Evolutionary conservation across 2,888 invertebrate species (phyloP).

Genomic region (Lithophane semibrunnea): DNA sequence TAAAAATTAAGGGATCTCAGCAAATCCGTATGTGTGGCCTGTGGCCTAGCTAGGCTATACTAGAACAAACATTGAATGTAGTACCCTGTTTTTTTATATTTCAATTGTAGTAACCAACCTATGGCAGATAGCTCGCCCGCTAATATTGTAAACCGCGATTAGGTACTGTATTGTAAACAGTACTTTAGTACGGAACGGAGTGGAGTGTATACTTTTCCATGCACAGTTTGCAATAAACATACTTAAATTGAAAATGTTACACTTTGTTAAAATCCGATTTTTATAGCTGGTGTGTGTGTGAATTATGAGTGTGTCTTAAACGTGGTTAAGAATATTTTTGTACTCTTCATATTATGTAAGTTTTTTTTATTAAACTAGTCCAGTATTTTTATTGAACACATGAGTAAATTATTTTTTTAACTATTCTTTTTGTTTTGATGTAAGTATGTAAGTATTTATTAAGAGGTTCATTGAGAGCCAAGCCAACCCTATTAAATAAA

Average conservation of each 20-base stretch:
- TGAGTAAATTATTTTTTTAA: constrained; percentile 35
- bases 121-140: not conserved
- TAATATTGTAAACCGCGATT: not conserved
- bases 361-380: constrained; percentile 45
- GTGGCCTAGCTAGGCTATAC: not conserved
- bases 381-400: constrained; percentile 31
- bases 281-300: constrained; percentile 10
- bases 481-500: not conserved
- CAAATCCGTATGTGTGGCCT: too few species aligned
- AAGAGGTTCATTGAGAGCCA: not conserved
- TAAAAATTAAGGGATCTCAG: not conserved
- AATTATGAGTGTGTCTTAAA: not conserved
- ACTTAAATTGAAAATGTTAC: not conserved
- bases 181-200: too few species aligned
- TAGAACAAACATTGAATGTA: constrained; percentile 6
- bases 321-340: constrained; percentile 4
- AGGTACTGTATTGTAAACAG: too few species aligned
- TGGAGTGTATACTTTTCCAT: not conserved
- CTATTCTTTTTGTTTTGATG: not conserved
- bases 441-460: not conserved
- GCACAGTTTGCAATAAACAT: not conserved
- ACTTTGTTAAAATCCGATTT: not conserved
- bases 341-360: not conserved
- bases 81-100: not conserved
- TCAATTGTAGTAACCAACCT: not conserved